Evolutionary conservation across 2,113 vertebrate genomes (phyloP).

Genomic region (Odocoileus hemionus): DNA sequence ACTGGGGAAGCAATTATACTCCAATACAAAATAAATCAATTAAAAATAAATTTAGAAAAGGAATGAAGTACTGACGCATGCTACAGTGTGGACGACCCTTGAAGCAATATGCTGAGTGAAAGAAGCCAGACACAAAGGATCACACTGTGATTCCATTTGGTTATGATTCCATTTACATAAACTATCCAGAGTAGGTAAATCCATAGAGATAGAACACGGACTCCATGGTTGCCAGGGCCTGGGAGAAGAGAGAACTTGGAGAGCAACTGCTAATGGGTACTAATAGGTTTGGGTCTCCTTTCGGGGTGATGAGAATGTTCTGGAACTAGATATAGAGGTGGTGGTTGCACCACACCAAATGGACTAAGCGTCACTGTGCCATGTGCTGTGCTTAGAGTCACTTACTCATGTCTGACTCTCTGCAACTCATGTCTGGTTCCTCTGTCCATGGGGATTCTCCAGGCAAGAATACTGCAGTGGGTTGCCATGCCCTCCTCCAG

Average conservation of each 20-base stretch:
- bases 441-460: not conserved
- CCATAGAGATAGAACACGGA: not conserved
- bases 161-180: not conserved
- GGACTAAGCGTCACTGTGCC: not conserved
- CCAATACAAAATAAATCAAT: not conserved
- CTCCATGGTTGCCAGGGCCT: no score
- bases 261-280: not conserved
- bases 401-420: not conserved
- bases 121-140: not conserved
- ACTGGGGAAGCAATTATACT: not conserved
- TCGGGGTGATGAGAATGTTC: not conserved
- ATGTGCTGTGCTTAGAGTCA: not conserved
- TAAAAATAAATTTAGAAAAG: not conserved
- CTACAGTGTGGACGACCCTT: fast-evolving
- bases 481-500: not conserved
- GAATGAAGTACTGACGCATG: not conserved
- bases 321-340: not conserved
- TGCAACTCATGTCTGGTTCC: not conserved
- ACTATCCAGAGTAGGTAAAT: not conserved
- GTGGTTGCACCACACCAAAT: not conserved
- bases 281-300: not conserved
- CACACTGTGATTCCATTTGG: not conserved
- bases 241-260: not conserved
- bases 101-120: not conserved
- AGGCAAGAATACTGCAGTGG: not conserved